Conservation (phyloP, 2,888 invertebrate genomes). For the Hirtodrosophila alboralis region DNA sequence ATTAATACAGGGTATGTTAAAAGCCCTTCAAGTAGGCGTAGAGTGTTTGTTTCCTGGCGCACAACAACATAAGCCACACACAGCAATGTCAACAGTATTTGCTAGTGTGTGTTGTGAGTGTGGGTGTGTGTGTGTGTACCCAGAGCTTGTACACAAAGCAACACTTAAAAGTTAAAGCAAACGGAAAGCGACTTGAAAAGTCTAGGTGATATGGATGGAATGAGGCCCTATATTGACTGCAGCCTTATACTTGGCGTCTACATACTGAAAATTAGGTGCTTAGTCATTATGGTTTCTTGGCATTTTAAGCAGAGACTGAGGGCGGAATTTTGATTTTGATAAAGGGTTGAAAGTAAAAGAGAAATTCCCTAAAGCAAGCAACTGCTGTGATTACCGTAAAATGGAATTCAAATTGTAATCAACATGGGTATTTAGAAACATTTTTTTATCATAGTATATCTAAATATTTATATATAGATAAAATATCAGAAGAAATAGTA, state of each 20-base stretch:
- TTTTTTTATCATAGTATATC: no score
- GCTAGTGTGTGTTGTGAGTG: conserved; percentile 33
- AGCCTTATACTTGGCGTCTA: conserved; percentile 26
- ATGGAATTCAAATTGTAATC: not conserved
- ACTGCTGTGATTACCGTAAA: not conserved
- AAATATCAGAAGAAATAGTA: no score
- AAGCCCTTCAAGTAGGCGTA: conserved; percentile 50
- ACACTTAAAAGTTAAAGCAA: conserved; percentile 72
- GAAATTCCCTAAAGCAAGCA: not conserved
- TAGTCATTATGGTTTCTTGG: conserved; percentile 56
- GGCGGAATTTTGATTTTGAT: conserved; percentile 4
- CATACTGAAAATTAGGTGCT: conserved; percentile 54
- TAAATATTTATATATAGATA: no score
- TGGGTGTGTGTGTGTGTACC: conserved; percentile 22
- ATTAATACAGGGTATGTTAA: conserved; percentile 19
- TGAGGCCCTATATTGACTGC: conserved; percentile 43
- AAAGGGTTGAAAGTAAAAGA: conserved; percentile 4
- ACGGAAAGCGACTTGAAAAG: conserved; percentile 45
- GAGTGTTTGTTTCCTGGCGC: conserved; percentile 74
- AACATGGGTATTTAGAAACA: no score
- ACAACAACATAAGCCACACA: conserved; percentile 40
- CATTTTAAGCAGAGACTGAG: conserved; percentile 21
- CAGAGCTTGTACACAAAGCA: conserved; percentile 69
- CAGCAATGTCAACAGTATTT: conserved; percentile 64
- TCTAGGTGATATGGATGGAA: conserved; percentile 4